Evolutionary conservation across 2,113 vertebrate species (phyloP).

Genomic region (Benitochromis conjunctus): DNA sequence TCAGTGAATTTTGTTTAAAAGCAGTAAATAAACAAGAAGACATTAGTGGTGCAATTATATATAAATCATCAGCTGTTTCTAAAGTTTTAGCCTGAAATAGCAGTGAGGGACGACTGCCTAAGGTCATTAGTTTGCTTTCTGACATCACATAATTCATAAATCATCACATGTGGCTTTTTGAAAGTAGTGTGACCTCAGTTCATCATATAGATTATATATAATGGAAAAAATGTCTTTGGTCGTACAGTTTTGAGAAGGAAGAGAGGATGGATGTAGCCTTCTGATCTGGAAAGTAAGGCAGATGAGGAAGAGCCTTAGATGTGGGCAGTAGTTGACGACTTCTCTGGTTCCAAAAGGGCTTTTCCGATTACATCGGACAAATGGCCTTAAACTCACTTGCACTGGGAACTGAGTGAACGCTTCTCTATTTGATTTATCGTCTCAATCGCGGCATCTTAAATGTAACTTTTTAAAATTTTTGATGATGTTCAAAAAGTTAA

Average conservation of each 20-base stretch:
- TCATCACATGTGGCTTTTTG: neutral
- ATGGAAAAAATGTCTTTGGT: neutral
- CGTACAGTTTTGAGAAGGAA: neutral
- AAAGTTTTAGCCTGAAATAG: neutral
- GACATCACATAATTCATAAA: neutral
- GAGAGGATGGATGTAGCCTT: neutral
- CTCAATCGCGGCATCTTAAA: neutral
- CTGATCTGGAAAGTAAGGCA: neutral
- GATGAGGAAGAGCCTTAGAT: neutral
- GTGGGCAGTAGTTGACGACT: neutral
- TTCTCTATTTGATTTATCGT: neutral
- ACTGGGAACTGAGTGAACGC: neutral
- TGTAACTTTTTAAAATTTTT: neutral
- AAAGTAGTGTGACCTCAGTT: neutral
- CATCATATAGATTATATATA: neutral
- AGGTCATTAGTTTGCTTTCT: neutral
- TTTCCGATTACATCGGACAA: neutral
- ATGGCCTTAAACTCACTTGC: neutral
- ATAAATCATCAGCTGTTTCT: neutral
- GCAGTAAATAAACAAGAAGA: neutral
- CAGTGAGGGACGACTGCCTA: neutral
- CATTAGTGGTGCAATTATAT: neutral
- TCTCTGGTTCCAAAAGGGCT: neutral
- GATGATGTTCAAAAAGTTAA: neutral
- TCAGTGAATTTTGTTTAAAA: neutral